phyloP scores from a whole-genome alignment of 2,888 invertebrate species.

The Ennomos fuscantarius region DNA sequence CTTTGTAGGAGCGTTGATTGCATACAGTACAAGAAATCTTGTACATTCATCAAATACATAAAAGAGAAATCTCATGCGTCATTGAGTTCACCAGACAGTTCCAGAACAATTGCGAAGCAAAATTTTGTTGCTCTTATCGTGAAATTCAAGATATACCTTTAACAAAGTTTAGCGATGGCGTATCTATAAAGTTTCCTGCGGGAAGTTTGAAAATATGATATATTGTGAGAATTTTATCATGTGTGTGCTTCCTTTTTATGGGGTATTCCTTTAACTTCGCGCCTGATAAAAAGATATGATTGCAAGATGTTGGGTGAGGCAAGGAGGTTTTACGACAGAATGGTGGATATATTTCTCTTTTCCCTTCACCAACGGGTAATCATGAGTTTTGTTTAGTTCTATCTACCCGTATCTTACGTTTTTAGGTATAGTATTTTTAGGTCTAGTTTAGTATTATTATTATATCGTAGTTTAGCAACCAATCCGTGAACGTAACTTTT shows the following conservation, averaged over 20 bases:
- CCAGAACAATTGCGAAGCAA: constrained; percentile 16
- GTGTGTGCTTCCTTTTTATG: constrained; percentile 20
- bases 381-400: no score
- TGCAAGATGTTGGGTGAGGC: neutral
- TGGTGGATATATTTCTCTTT: no score
- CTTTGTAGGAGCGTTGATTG: neutral
- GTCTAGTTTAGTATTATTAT: no score
- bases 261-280: constrained; percentile 19
- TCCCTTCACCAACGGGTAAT: no score
- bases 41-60: neutral
- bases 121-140: constrained; percentile 21
- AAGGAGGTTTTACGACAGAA: neutral
- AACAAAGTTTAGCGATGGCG: constrained; percentile 22
- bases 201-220: constrained; percentile 31
- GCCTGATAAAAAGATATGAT: constrained; percentile 15
- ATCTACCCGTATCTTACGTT: no score
- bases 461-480: no score
- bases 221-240: constrained; percentile 31
- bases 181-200: constrained; percentile 30
- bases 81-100: constrained; percentile 9
- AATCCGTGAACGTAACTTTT: no score
- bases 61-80: neutral
- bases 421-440: no score
- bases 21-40: neutral
- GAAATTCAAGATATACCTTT: constrained; percentile 20